These are phyloP conservation scores for Eristalis intricaria DNA, from an alignment of 2,888 invertebrate species.

Conservation along the genomic window DNA sequence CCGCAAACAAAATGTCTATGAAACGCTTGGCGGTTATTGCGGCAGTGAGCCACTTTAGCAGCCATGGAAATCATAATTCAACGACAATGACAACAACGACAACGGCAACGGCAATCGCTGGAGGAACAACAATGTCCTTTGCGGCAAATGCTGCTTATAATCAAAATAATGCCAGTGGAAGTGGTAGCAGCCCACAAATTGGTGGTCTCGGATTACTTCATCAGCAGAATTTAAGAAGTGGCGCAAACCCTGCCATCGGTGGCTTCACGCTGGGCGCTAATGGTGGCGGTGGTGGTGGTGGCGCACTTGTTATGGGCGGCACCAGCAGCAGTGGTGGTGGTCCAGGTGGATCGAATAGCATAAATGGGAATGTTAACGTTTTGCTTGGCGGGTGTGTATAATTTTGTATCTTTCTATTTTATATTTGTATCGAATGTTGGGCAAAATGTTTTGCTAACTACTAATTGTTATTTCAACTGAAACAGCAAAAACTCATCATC, in stretches of 20 bases:
- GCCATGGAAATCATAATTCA: slow-evolving; percentile 73
- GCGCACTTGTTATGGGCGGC: slow-evolving; percentile 50
- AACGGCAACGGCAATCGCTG: slow-evolving; percentile 48
- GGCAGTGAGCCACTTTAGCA: slow-evolving; percentile 79
- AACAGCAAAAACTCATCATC: not conserved
- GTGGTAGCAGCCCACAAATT: slow-evolving; percentile 82
- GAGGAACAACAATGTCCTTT: slow-evolving; percentile 61
- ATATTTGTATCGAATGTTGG: slow-evolving; percentile 5
- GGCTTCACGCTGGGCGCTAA: slow-evolving; percentile 67
- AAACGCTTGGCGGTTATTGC: slow-evolving; percentile 84
- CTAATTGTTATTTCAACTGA: not conserved
- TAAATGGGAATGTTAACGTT: slow-evolving; percentile 86
- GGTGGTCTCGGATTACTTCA: slow-evolving; percentile 78
- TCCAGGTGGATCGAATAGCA: slow-evolving; percentile 76
- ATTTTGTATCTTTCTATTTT: slow-evolving; percentile 6
- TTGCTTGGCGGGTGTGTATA: slow-evolving; percentile 88
- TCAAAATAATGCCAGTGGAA: slow-evolving; percentile 82
- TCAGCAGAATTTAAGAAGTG: slow-evolving; percentile 77
- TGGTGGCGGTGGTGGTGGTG: slow-evolving; percentile 73
- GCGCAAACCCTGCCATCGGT: slow-evolving; percentile 53
- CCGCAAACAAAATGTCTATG: slow-evolving; percentile 83
- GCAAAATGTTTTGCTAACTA: not conserved
- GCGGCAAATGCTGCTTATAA: slow-evolving; percentile 42
- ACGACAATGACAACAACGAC: slow-evolving; percentile 69
- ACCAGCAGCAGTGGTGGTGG: slow-evolving; percentile 59